Conservation (phyloP, 2,113 vertebrate species). For the Odocoileus hemionus region DNA sequence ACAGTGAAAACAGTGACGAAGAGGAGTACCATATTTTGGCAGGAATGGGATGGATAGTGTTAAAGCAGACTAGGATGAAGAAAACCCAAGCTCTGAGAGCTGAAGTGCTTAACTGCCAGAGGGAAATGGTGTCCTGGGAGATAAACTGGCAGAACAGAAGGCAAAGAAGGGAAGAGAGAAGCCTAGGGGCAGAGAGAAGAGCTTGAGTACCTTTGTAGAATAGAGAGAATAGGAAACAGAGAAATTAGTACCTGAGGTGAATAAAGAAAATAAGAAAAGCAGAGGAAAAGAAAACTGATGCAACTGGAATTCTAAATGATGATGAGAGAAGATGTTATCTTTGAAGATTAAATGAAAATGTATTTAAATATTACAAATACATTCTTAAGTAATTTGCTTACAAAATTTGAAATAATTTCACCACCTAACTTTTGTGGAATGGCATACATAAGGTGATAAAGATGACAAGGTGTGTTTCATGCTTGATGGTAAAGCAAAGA, state of each 20-base stretch:
- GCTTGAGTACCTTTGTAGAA: background rate
- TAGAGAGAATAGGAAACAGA: background rate
- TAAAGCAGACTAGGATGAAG: slow-evolving; percentile 12
- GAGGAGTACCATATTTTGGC: background rate
- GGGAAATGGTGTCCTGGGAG: background rate
- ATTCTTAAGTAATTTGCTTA: background rate
- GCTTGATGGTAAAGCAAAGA: background rate
- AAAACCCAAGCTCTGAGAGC: background rate
- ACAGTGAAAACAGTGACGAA: background rate
- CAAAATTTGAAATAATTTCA: background rate
- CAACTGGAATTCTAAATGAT: background rate
- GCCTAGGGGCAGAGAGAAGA: background rate
- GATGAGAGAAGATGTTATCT: background rate
- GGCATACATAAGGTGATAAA: background rate
- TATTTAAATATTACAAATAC: background rate
- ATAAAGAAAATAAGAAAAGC: background rate
- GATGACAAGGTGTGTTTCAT: background rate
- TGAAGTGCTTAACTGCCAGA: background rate
- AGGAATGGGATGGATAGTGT: background rate
- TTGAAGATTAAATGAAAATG: background rate
- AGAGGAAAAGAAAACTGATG: background rate
- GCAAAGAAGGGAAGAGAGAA: background rate
- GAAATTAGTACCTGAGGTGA: background rate
- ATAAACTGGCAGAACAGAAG: background rate
- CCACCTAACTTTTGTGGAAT: background rate